phyloP scores from a whole-genome alignment of 1,140 invertebrate genomes.

The Luehdorfia chinensis region DNA sequence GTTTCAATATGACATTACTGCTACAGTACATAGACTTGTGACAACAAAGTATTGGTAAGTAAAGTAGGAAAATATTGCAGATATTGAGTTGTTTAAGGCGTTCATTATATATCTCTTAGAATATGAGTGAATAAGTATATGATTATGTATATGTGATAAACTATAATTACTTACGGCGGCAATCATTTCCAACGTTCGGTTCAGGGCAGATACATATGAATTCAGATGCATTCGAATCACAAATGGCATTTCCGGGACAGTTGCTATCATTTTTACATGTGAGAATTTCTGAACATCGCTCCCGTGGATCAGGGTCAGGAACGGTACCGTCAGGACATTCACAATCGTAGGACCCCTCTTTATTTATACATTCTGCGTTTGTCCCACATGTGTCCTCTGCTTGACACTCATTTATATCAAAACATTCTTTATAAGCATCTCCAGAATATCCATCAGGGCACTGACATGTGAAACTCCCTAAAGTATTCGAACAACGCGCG shows the following conservation, averaged over 20 bases:
- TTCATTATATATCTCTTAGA: too few species aligned
- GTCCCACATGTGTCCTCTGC: constrained; percentile 82
- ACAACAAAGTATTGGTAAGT: too few species aligned
- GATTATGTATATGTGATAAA: too few species aligned
- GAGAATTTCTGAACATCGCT: constrained; percentile 88
- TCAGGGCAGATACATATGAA: constrained; percentile 94
- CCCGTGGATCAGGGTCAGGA: constrained; percentile 88
- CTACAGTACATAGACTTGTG: too few species aligned
- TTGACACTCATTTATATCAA: constrained; percentile 90
- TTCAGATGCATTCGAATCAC: constrained; percentile 84
- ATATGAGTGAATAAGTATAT: too few species aligned
- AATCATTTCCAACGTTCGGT: constrained; percentile 93
- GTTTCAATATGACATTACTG: too few species aligned
- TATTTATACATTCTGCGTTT: constrained; percentile 89
- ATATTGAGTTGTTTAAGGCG: too few species aligned
- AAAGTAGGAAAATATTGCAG: too few species aligned
- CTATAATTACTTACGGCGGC: constrained; percentile 93
- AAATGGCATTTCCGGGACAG: constrained; percentile 94
- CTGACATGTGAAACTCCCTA: constrained; percentile 86
- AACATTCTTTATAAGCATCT: constrained; percentile 86
- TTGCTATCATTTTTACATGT: constrained; percentile 85
- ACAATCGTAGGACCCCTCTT: constrained; percentile 87
- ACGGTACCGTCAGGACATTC: constrained; percentile 88
- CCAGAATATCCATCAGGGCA: constrained; percentile 89
- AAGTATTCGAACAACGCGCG: constrained; percentile 89